Evolutionary conservation across 2,113 vertebrate genomes (phyloP).

Genomic region (Strix aluco): DNA sequence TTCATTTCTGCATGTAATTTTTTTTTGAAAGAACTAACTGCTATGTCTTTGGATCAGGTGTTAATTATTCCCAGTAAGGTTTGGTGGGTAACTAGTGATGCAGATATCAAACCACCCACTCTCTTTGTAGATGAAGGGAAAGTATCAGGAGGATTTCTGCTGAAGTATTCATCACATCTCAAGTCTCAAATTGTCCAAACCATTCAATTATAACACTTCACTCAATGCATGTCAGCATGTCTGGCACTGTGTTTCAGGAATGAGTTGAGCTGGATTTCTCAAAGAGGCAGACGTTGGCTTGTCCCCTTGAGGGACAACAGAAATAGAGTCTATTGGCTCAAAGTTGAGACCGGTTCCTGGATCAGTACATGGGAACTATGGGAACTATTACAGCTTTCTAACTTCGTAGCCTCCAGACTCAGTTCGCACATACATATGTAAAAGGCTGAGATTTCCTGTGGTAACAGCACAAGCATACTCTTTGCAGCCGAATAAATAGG

Average conservation of each 20-base stretch:
- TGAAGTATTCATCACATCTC: constrained; percentile 39
- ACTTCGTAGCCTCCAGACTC: not conserved
- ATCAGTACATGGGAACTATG: not conserved
- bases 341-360: not conserved
- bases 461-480: not conserved
- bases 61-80: constrained; percentile 69
- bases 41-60: constrained; percentile 61
- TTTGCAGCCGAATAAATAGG: constrained; percentile 38
- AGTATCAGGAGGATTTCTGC: constrained; percentile 56
- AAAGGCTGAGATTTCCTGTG: not conserved
- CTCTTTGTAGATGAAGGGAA: constrained; percentile 60
- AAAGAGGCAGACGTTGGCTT: not conserved
- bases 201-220: constrained; percentile 62
- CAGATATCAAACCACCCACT: constrained; percentile 59
- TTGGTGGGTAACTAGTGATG: constrained; percentile 67
- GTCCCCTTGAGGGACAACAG: constrained; percentile 19
- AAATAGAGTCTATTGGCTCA: constrained; percentile 27
- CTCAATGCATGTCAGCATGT: constrained; percentile 37
- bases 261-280: not conserved
- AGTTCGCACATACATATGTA: not conserved
- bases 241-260: constrained; percentile 31
- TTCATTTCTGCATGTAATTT: constrained; percentile 41
- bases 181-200: constrained; percentile 68
- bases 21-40: constrained; percentile 11
- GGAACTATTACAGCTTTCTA: constrained; percentile 47